phyloP scores from a whole-genome alignment of 2,888 invertebrate genomes.

The Electrophaes corylata region DNA sequence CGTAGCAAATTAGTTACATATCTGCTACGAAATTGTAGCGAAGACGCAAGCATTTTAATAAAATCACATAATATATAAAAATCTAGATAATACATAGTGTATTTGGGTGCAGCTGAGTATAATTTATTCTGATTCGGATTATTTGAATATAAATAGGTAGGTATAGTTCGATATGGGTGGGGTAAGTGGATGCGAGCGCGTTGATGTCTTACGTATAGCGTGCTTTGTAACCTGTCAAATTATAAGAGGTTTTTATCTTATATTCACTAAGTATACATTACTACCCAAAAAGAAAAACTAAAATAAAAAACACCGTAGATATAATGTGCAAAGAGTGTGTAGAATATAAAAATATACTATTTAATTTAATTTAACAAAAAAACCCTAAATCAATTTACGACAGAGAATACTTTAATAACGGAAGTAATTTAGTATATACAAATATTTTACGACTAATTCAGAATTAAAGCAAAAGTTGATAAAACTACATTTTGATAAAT shows the following conservation, averaged over 20 bases:
- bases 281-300: neutral
- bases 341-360: no score
- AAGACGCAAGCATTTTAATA: neutral
- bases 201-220: conserved; percentile 70
- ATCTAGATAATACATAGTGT: neutral
- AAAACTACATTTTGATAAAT: neutral
- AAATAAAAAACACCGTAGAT: neutral
- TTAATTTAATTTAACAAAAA: no score
- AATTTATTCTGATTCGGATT: neutral
- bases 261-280: no score
- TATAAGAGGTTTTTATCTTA: no score
- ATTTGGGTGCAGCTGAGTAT: no score
- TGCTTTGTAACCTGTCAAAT: no score
- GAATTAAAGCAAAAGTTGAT: neutral
- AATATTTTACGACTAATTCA: neutral
- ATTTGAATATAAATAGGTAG: conserved; percentile 2
- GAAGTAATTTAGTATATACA: no score
- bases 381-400: no score
- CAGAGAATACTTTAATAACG: no score
- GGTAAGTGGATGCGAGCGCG: conserved; percentile 49
- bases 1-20: neutral
- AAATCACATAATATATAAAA: neutral
- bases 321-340: neutral
- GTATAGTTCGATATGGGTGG: conserved; percentile 8
- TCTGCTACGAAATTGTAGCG: neutral